Evolutionary conservation across 2,888 invertebrate genomes (phyloP), one percentile per base, ranked within the genome.

Genomic region (Microctonus aethiopoides): DNA sequence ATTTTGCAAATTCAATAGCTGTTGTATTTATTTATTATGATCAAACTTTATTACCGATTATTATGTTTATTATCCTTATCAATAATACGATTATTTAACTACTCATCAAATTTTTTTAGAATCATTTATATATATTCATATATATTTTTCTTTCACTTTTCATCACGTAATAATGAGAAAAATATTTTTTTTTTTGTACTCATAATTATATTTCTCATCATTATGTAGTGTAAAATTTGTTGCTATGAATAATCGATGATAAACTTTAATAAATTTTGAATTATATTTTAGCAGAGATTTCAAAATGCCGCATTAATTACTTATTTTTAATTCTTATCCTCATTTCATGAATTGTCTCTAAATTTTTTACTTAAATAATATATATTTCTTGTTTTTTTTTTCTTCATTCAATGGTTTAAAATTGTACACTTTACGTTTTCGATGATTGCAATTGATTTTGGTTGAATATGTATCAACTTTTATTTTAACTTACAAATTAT

Each of bases 401-500:
- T 16, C 11, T 52, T 52, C 10, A 22, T 22, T 24, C 0, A 11
- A 52, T 52, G 4, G 0, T 22, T 52, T 20, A 2, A 52, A 52
- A 20, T 52, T 7, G 20, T 41, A 26, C 11, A 54, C 16, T 54
- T 54, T 4, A 22, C 54, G 11, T 26, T 26, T 5, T 26, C 13
- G 9, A 54, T n/a, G 3, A 26, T 24, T 3, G 26, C 11, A 11
- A 26, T 24, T 41, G 0, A 13, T 1, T 41, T n/a, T 13, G 5
- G 3, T 46, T 16, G n/a, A n/a, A n/a, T n/a, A 16, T 16, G n/a
- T n/a, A 16, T 16, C 46, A 46, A 46, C 16, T 46, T 46, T n/a
- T 16, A n/a, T n/a, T 46, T 46, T 7, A 32, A 11, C 26, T 57
- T 46, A 66, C 29, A 57, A 57, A 66, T 66, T 20, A 66, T 57